A percentile compares a stretch with the other conserved stretches of the same genome.
Evolutionary conservation across 2,797 vertebrate genomes (phyloP).

Genomic region (Gymnopithys bicolor): DNA sequence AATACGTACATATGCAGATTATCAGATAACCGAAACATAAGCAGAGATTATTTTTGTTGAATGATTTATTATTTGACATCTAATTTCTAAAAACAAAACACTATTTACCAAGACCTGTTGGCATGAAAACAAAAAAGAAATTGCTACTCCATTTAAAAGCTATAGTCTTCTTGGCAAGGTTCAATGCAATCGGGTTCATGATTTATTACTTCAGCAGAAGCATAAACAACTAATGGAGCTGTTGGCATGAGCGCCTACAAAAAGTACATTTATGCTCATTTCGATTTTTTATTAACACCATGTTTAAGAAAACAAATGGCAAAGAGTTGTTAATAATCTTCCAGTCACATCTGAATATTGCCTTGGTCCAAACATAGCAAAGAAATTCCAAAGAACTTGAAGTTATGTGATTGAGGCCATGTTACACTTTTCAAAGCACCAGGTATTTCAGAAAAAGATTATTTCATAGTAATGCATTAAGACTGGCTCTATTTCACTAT

Average conservation of each 20-base stretch:
- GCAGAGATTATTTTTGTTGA: not conserved
- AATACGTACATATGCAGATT: not conserved
- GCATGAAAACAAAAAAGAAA: not conserved
- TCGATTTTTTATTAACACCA: not conserved
- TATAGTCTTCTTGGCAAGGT: not conserved
- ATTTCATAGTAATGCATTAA: not conserved
- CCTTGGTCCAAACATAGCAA: not conserved
- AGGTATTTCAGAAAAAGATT: not conserved
- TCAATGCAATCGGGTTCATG: not conserved
- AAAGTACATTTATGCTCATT: not conserved
- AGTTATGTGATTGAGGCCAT: not conserved
- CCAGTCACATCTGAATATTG: not conserved
- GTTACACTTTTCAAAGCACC: not conserved
- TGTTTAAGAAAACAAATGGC: not conserved
- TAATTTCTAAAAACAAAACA: not conserved
- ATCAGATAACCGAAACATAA: not conserved
- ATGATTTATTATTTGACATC: not conserved
- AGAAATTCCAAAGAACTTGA: not conserved
- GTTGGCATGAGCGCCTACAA: not conserved
- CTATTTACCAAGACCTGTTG: not conserved
- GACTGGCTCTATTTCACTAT: not conserved
- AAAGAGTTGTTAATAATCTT: not conserved
- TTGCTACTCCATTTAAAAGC: not conserved
- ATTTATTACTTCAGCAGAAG: not conserved
- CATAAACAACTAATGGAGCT: not conserved